Base-by-base conservation (phyloP, 2,113 vertebrate species). In the Anolis carolinensis region DNA sequence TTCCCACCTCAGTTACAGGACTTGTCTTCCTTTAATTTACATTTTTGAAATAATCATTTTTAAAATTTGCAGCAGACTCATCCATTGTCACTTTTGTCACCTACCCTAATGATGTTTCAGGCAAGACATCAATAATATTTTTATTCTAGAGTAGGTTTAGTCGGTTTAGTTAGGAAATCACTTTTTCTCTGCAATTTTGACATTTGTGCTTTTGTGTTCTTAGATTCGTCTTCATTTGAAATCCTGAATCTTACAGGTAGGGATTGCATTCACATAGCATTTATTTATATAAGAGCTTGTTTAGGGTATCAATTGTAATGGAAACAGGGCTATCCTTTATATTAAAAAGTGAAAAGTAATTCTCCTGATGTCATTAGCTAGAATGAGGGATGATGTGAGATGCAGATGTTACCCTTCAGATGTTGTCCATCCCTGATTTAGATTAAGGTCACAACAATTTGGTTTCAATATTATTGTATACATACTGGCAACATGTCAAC, bases 81-180 rank as follows among this genome's bases (percentile, higher is more conserved):
- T 89, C 85, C 86, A 11, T 92, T 92, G 10, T 94, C 92, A 86
- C 87, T 91, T 94, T 94, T 86, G 65, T 94, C 84, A 83, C 90
- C 39, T 94, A 84, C 84, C 83, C 89, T 89, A 91, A 92, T 90
- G 94, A 79, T 94, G 88, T 81, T 91, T 81, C 90, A 93, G 94
- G 92, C 94, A 96, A 96, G 90, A 91, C 79, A 83, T 88, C 86
- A 91, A 92, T 92, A 86, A 80, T 77, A 77, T 93, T 91, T 62
- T 75, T 83, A 18, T 88, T 89, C 89, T 77, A 67, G 88, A 89
- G 23, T 86, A 81, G 39, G 59, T 52, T 85, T 91, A 79, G 39
- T n/a, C 90, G 13, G 55, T 59, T 59, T 59, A 59, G 55, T 16
- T 87, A 68, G 81, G 88, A 81, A 7, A 84, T 92, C 89, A 91